Conservation (phyloP, 1,140 invertebrate genomes). For the Gonioctena quinquepunctata region DNA sequence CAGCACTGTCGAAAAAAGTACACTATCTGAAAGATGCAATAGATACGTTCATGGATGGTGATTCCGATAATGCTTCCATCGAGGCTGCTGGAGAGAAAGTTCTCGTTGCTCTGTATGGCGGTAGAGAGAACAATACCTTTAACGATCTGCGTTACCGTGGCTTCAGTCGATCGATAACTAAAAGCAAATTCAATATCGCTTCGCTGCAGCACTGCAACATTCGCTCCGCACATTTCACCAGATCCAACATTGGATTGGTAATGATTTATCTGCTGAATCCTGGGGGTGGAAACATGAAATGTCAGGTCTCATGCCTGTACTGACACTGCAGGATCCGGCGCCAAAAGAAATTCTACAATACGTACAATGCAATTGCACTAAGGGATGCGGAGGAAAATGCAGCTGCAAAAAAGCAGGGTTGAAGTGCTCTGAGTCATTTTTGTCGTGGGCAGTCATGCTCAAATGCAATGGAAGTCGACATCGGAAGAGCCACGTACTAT, state of each 20-base stretch:
- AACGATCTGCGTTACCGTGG: background rate
- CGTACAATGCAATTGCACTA: background rate
- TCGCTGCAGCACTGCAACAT: no score
- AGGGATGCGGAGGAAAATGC: background rate
- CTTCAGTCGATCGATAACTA: background rate
- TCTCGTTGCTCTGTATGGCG: background rate
- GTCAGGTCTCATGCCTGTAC: background rate
- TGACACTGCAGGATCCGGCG: background rate
- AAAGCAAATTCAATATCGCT: background rate
- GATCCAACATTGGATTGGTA: background rate
- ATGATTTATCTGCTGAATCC: background rate
- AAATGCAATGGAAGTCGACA: no score
- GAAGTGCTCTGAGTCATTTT: no score
- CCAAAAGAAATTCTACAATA: background rate
- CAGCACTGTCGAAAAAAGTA: background rate
- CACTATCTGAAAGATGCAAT: background rate
- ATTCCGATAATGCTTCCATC: background rate
- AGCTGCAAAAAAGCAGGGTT: constrained; percentile 1
- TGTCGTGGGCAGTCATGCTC: no score
- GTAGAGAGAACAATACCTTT: background rate
- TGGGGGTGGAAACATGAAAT: background rate
- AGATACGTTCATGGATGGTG: background rate
- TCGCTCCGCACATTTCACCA: no score
- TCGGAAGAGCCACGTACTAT: no score
- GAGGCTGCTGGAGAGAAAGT: background rate